These are phyloP conservation scores for Girardia tigrina DNA, from an alignment of 2,888 invertebrate species.

Conservation along the genomic window DNA sequence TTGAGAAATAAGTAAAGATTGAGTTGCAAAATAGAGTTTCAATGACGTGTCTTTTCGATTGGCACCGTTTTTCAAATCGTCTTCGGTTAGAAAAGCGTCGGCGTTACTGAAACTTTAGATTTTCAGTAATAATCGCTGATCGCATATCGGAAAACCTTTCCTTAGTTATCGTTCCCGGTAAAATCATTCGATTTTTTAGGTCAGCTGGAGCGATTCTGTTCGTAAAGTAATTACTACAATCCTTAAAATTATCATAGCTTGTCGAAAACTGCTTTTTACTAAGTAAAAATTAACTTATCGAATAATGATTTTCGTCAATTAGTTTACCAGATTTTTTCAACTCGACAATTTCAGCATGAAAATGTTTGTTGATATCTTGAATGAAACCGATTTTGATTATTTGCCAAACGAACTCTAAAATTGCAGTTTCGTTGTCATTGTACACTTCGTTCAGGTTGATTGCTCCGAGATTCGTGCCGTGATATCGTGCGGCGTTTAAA, in stretches of 20 bases:
- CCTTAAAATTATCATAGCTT: background rate
- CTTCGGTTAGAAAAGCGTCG: background rate
- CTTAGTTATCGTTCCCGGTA: background rate
- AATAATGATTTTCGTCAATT: background rate
- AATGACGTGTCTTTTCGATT: background rate
- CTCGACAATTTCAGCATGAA: slow-evolving; percentile 1
- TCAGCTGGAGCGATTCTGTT: background rate
- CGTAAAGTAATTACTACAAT: background rate
- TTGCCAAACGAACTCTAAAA: background rate
- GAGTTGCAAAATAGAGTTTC: background rate
- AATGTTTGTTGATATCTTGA: slow-evolving; percentile 7
- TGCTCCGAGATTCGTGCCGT: background rate
- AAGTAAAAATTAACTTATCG: slow-evolving; percentile 8
- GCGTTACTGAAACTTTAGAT: background rate
- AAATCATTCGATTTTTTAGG: background rate
- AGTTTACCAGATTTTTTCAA: background rate
- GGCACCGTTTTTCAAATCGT: slow-evolving; percentile 23
- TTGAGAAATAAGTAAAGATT: background rate
- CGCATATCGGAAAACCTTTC: slow-evolving; percentile 12
- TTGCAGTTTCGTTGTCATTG: background rate
- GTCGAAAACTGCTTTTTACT: background rate
- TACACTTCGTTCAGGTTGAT: background rate
- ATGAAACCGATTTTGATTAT: background rate
- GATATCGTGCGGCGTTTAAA: background rate
- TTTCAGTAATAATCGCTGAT: background rate